phyloP scores from a whole-genome alignment of 2,888 invertebrate species.

The Seira musarum region DNA sequence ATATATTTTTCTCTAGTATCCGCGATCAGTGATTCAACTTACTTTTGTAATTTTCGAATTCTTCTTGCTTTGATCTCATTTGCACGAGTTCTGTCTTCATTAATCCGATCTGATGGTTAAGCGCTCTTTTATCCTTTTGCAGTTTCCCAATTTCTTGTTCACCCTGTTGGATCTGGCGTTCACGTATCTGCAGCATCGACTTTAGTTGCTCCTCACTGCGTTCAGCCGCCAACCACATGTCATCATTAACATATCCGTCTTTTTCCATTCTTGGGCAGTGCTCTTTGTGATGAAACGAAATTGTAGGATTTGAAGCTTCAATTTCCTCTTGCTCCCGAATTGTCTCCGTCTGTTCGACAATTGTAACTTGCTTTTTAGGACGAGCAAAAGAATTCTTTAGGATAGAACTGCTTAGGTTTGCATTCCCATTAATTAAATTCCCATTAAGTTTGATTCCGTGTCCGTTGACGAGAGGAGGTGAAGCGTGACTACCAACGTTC shows the following conservation, averaged over 20 bases:
- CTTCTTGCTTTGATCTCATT: conserved; percentile 60
- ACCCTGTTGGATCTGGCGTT: conserved; percentile 58
- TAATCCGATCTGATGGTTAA: conserved; percentile 66
- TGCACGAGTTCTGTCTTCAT: conserved; percentile 68
- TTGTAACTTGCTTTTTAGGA: conserved; percentile 45
- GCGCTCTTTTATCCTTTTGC: conserved; percentile 65
- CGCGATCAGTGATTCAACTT: too few relatives aligned
- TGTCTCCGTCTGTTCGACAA: conserved; percentile 41
- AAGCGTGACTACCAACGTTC: conserved; percentile 22
- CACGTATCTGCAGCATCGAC: conserved; percentile 59
- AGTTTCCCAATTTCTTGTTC: conserved; percentile 59
- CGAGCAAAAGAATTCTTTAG: too few relatives aligned
- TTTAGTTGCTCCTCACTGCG: conserved; percentile 59
- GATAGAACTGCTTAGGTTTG: too few relatives aligned
- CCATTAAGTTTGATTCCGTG: conserved; percentile 29
- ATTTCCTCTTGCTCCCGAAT: conserved; percentile 58
- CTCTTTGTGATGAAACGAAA: conserved; percentile 63
- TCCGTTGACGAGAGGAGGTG: conserved; percentile 11
- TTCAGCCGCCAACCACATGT: conserved; percentile 44
- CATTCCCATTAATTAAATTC: conserved; percentile 31
- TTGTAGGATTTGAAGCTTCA: conserved; percentile 60
- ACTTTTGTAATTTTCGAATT: conserved; percentile 61
- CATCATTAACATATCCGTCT: conserved; percentile 29
- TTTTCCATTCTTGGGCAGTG: conserved; percentile 66
- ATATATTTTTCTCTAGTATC: too few relatives aligned